phyloP scores from a whole-genome alignment of 2,113 vertebrate genomes.

The Lichenostomus cassidix region DNA sequence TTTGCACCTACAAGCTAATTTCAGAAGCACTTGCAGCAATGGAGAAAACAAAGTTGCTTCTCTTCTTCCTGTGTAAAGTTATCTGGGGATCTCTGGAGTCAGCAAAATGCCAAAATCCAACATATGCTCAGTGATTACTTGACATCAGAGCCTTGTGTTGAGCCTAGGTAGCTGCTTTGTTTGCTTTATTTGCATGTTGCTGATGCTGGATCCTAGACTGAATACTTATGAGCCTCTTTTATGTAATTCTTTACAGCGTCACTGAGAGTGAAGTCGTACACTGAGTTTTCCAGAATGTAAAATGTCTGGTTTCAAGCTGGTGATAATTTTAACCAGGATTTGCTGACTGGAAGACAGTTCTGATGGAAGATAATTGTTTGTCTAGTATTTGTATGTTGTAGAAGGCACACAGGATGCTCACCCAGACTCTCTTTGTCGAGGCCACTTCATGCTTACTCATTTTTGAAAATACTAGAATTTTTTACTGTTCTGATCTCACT shows the following conservation, averaged over 20 bases:
- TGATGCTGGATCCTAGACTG: background rate
- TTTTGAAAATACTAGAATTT: background rate
- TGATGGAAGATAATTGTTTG: background rate
- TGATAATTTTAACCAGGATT: background rate
- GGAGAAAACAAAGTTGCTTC: background rate
- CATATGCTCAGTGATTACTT: background rate
- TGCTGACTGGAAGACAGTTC: background rate
- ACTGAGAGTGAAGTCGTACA: background rate
- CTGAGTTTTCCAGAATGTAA: background rate
- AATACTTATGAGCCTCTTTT: background rate
- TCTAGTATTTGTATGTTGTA: background rate
- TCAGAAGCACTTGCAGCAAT: background rate
- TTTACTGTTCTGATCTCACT: background rate
- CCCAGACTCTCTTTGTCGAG: background rate
- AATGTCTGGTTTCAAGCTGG: background rate
- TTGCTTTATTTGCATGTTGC: background rate
- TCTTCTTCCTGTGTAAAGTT: conserved; percentile 1
- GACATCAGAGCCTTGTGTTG: background rate
- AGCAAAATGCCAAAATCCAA: background rate
- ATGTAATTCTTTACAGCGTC: background rate
- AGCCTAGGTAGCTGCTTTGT: background rate
- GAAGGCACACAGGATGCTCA: background rate
- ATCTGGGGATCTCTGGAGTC: background rate
- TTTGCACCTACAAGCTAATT: background rate
- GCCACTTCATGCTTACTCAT: background rate